A percentile compares a stretch with the other conserved stretches of the same genome.
phyloP scores from a whole-genome alignment of 2,888 invertebrate genomes.

The Morinoia aosen region DNA sequence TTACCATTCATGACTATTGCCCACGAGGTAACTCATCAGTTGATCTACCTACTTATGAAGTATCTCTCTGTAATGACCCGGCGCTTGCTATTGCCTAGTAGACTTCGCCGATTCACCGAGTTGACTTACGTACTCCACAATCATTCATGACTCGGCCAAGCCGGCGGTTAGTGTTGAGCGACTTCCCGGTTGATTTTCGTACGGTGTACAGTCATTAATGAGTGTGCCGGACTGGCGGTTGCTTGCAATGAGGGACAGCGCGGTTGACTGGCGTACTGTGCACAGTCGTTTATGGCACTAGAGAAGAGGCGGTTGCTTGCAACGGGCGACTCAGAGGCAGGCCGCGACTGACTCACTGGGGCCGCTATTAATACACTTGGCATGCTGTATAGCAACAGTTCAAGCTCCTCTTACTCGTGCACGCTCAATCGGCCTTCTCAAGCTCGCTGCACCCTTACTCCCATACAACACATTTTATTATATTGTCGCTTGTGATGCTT shows the following conservation, averaged over 20 bases:
- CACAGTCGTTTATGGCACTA: background rate
- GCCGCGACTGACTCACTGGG: conserved; percentile 2
- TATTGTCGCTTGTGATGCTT: background rate
- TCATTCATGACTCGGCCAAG: too few relatives aligned
- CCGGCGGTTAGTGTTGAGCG: too few relatives aligned
- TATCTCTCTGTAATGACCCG: too few relatives aligned
- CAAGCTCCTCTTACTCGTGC: conserved; percentile 21
- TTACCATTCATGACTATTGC: background rate
- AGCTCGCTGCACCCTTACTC: background rate
- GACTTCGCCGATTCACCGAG: too few relatives aligned
- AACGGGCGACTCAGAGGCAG: background rate
- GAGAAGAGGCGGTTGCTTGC: conserved; percentile 9
- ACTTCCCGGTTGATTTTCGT: too few relatives aligned
- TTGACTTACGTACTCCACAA: too few relatives aligned
- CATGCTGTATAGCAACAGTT: conserved; percentile 38
- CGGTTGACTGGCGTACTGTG: background rate
- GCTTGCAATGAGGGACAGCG: background rate
- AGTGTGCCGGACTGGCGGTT: background rate
- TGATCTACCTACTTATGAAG: background rate
- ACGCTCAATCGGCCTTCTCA: conserved; percentile 6
- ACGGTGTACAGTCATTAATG: background rate
- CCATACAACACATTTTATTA: background rate
- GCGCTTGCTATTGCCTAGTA: too few relatives aligned
- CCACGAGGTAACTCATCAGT: background rate
- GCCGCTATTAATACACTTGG: conserved; percentile 41